These are phyloP conservation scores for Eubasilissa splendida DNA, from an alignment of 2,888 invertebrate species.

Conservation along the genomic window DNA sequence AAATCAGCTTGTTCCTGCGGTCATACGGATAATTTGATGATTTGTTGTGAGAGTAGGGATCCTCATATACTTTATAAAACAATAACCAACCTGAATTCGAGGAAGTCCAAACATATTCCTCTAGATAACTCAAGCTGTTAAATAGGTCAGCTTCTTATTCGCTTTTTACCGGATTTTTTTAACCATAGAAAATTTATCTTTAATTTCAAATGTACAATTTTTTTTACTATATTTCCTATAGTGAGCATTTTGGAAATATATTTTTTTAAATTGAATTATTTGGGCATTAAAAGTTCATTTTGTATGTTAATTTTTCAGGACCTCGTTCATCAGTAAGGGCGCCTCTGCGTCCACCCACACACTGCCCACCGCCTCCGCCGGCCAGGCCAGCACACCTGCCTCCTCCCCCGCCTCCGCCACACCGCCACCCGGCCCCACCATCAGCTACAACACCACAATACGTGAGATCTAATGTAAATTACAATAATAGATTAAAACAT, in stretches of 20 bases:
- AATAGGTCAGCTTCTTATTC: no score
- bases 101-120: no score
- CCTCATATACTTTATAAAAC: no score
- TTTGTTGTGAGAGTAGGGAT: no score
- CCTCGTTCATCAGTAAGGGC: conserved; percentile 70
- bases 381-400: conserved; percentile 63
- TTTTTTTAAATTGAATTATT: background rate
- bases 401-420: conserved; percentile 65
- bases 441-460: conserved; percentile 63
- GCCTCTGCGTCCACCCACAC: conserved; percentile 72
- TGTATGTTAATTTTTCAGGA: conserved; percentile 61
- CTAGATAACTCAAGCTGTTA: no score
- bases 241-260: background rate
- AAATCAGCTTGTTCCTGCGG: no score
- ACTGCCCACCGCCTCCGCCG: conserved; percentile 74
- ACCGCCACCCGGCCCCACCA: conserved; percentile 69
- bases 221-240: no score
- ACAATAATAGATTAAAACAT: background rate
- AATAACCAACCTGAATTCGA: no score
- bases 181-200: no score
- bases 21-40: no score
- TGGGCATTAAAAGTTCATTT: background rate
- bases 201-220: no score
- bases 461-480: conserved; percentile 60
- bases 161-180: no score